Conservation (phyloP, 2,888 invertebrate genomes). For the Drosophila mimetica region DNA sequence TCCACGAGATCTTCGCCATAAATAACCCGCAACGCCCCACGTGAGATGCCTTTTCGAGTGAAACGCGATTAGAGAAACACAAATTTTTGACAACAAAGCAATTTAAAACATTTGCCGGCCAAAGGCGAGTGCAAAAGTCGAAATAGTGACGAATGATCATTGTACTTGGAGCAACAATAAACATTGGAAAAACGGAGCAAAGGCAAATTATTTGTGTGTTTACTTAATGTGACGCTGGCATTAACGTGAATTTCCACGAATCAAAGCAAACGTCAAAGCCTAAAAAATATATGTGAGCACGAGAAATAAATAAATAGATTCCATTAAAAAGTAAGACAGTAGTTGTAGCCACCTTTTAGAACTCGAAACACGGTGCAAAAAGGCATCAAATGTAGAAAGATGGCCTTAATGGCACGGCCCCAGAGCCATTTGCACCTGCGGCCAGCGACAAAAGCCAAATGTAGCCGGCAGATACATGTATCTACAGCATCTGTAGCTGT, state of each 20-base stretch:
- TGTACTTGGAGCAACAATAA: constrained; percentile 45
- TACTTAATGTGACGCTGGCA: constrained; percentile 46
- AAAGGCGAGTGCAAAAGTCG: constrained; percentile 19
- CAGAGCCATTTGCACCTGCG: constrained; percentile 43
- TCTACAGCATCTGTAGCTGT: constrained; percentile 34
- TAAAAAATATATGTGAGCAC: constrained; percentile 30
- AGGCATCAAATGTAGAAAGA: constrained; percentile 62
- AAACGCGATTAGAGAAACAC: constrained; percentile 12
- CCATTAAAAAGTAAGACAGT: constrained; percentile 41
- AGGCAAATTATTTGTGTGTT: constrained; percentile 45
- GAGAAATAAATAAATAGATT: constrained; percentile 53
- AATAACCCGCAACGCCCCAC: constrained; percentile 21
- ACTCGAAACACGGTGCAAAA: constrained; percentile 13
- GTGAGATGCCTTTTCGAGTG: constrained; percentile 26
- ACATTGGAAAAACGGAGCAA: constrained; percentile 18
- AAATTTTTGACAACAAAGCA: constrained; percentile 42
- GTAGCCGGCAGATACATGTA: constrained; percentile 56
- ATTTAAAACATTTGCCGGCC: constrained; percentile 38
- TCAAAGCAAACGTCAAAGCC: constrained; percentile 59
- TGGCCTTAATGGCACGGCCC: constrained; percentile 56
- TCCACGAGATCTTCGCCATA: constrained; percentile 22
- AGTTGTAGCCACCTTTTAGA: constrained; percentile 51
- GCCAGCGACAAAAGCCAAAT: constrained; percentile 47
- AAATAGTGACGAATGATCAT: constrained; percentile 54
- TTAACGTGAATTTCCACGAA: constrained; percentile 61